A percentile compares a stretch with the other conserved stretches of the same genome.
These are phyloP conservation scores for Brachylomia viminalis DNA, from an alignment of 2,888 invertebrate species.

Conservation along the genomic window DNA sequence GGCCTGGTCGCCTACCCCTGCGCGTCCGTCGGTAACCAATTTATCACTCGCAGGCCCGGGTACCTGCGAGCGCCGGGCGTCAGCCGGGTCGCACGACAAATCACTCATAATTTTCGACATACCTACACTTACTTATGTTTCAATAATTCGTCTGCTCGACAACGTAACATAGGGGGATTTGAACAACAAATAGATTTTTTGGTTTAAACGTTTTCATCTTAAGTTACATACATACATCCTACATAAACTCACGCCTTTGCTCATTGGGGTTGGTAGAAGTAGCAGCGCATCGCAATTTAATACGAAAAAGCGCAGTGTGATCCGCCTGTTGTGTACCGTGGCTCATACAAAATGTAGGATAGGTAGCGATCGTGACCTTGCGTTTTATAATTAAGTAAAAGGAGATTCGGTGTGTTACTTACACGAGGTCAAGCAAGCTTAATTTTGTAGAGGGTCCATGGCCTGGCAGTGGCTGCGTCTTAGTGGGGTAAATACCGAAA, in stretches of 20 bases:
- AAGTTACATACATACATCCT: not conserved
- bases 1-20: no score
- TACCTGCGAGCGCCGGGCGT: no score
- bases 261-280: not conserved
- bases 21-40: no score
- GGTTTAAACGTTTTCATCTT: not conserved
- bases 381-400: not conserved
- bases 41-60: no score
- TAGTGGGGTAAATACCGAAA: slow-evolving; percentile 95
- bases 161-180: not conserved
- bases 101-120: no score
- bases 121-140: no score
- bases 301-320: not conserved
- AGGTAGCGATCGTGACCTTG: not conserved
- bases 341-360: no score
- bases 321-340: no score
- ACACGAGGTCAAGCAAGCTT: slow-evolving; percentile 79
- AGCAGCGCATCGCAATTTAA: not conserved
- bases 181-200: not conserved
- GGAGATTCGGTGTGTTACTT: slow-evolving; percentile 54
- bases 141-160: not conserved
- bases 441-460: slow-evolving; percentile 93
- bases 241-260: not conserved
- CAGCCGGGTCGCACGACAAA: no score
- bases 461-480: slow-evolving; percentile 92